phyloP scores from a whole-genome alignment of 2,888 invertebrate genomes.

The Drosophila hamatofila region DNA sequence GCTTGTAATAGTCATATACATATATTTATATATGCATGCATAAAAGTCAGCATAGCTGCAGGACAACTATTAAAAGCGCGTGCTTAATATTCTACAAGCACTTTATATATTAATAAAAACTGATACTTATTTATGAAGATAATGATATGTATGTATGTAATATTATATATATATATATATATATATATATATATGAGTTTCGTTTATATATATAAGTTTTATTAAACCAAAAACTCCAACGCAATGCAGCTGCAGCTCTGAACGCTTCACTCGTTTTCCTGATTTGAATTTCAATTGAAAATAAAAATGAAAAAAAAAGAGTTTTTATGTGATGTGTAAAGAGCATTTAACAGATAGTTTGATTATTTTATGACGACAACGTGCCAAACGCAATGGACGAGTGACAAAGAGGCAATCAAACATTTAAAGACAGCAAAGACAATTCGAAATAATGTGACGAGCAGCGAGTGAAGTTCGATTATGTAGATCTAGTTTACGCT shows the following conservation, averaged over 20 bases:
- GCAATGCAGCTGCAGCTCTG: constrained; percentile 32
- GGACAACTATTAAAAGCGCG: constrained; percentile 4
- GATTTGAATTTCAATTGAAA: constrained; percentile 68
- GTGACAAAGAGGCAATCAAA: constrained; percentile 13
- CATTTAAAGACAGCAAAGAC: background rate
- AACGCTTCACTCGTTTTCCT: constrained; percentile 42
- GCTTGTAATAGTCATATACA: background rate
- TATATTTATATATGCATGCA: background rate
- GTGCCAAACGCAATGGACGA: constrained; percentile 54
- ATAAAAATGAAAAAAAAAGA: constrained; percentile 1
- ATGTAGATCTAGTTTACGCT: background rate
- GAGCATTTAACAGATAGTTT: constrained; percentile 69
- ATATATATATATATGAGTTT: background rate
- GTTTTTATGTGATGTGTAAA: constrained; percentile 59
- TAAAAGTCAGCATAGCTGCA: background rate
- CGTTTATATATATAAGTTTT: background rate
- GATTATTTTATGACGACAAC: constrained; percentile 73
- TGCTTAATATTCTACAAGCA: constrained; percentile 24
- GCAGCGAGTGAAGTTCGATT: background rate
- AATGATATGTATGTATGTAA: too few species aligned
- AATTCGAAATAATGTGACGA: constrained; percentile 10
- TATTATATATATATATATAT: too few species aligned
- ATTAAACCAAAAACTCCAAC: constrained; percentile 16
- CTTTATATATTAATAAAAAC: constrained; percentile 31
- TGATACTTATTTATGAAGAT: constrained; percentile 26